A percentile compares a stretch with the other conserved stretches of the same genome.
phyloP scores from a whole-genome alignment of 2,888 invertebrate genomes.

The Tryphoninae sp. region DNA sequence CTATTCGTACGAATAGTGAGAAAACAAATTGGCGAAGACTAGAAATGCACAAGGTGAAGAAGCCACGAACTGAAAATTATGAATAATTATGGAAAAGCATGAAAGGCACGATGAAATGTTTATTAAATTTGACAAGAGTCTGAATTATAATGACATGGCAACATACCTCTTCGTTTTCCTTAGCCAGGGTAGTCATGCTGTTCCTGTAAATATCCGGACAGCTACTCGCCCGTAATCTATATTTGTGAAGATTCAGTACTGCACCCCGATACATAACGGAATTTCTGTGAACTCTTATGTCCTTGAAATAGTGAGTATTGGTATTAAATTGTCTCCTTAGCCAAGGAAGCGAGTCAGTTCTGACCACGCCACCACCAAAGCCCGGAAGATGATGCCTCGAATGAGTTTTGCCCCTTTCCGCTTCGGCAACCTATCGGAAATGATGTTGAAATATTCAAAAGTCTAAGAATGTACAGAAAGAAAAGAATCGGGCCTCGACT shows the following conservation, averaged over 20 bases:
- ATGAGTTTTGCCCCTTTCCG: conserved; percentile 71
- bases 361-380: conserved; percentile 70
- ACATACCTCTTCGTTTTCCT: conserved; percentile 88
- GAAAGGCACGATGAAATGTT: background rate
- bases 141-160: no score
- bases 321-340: conserved; percentile 83
- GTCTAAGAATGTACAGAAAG: background rate
- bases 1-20: no score
- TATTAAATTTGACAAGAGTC: background rate
- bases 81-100: background rate
- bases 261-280: conserved; percentile 94
- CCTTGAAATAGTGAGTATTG: conserved; percentile 88
- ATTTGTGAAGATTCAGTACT: conserved; percentile 91
- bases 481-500: conserved; percentile 39
- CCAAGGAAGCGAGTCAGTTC: conserved; percentile 81
- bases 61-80: background rate
- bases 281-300: conserved; percentile 88
- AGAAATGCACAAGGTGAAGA: no score
- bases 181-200: conserved; percentile 92
- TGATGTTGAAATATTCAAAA: conserved; percentile 6
- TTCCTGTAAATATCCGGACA: conserved; percentile 95
- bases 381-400: conserved; percentile 74
- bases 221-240: conserved; percentile 92
- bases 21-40: no score
- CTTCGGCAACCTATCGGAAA: conserved; percentile 69